These are phyloP conservation scores for Drosophila guanche DNA, from an alignment of 1,140 invertebrate species.

Conservation along the genomic window DNA sequence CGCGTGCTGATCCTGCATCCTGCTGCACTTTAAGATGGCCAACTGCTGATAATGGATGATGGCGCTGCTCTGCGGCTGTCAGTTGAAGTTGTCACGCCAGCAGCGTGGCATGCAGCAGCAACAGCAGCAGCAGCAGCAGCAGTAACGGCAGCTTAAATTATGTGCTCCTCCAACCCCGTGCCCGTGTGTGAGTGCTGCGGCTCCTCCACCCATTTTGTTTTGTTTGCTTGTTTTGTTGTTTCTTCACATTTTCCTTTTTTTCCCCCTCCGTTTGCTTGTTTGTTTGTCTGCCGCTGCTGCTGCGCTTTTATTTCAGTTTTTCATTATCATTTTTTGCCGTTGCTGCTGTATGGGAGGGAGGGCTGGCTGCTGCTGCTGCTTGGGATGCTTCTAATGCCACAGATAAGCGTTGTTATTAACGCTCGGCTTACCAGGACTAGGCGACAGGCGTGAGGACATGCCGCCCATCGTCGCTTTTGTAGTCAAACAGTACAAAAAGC, in stretches of 20 bases:
- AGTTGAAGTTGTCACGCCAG: slow-evolving; percentile 80
- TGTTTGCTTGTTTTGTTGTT: slow-evolving; percentile 57
- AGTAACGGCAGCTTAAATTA: slow-evolving; percentile 74
- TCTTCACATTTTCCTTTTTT: slow-evolving; percentile 20
- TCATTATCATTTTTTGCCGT: slow-evolving; percentile 73
- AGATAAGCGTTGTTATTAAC: slow-evolving; percentile 83
- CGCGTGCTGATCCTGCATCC: slow-evolving; percentile 14
- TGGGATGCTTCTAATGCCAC: slow-evolving; percentile 75
- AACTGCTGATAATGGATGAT: slow-evolving; percentile 82
- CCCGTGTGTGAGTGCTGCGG: slow-evolving; percentile 20
- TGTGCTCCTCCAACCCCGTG: slow-evolving; percentile 26
- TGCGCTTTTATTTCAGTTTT: slow-evolving; percentile 82
- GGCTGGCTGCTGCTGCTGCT: slow-evolving; percentile 44
- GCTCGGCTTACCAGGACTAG: slow-evolving; percentile 76
- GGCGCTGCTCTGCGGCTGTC: slow-evolving; percentile 74
- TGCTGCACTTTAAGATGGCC: slow-evolving; percentile 78
- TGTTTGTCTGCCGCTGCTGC: slow-evolving; percentile 66
- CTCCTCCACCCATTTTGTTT: slow-evolving; percentile 21
- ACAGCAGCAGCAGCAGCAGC: slow-evolving; percentile 28
- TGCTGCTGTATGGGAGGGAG: slow-evolving; percentile 18
- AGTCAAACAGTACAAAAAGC: slow-evolving; percentile 15
- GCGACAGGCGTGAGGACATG: slow-evolving; percentile 55
- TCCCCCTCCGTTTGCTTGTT: slow-evolving; percentile 55
- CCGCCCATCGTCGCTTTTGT: slow-evolving; percentile 59
- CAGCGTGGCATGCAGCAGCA: slow-evolving; percentile 54